A percentile compares a stretch with the other conserved stretches of the same genome.
Conservation (phyloP, 2,888 invertebrate species). For the Caenorhabditis drosophilae region DNA sequence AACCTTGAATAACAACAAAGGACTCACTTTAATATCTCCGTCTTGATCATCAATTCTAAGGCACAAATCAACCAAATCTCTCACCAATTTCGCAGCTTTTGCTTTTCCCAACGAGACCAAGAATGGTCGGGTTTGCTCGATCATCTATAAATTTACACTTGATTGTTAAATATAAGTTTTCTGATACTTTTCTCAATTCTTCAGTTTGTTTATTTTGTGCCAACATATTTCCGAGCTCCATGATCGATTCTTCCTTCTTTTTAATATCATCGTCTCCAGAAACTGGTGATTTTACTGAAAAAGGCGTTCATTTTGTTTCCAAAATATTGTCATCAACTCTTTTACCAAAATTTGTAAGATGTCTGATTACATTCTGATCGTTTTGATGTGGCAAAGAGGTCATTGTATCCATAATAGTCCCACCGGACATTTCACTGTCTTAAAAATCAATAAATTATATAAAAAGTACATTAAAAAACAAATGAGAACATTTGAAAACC, state of each 20-base stretch:
- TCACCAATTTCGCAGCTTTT: slow-evolving; percentile 96
- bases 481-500: background rate
- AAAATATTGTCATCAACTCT: too few relatives aligned
- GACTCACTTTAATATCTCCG: slow-evolving; percentile 77
- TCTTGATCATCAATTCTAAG: slow-evolving; percentile 94
- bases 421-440: slow-evolving; percentile 59
- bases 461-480: background rate
- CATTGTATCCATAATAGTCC: slow-evolving; percentile 62
- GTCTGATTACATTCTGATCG: slow-evolving; percentile 60
- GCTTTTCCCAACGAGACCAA: slow-evolving; percentile 94
- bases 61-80: slow-evolving; percentile 94
- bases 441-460: slow-evolving; percentile 4
- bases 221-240: slow-evolving; percentile 88
- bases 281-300: slow-evolving; percentile 52
- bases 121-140: slow-evolving; percentile 82
- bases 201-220: slow-evolving; percentile 77
- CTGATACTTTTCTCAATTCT: slow-evolving; percentile 50
- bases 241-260: slow-evolving; percentile 89
- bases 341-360: slow-evolving; percentile 59
- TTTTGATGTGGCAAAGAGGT: slow-evolving; percentile 58
- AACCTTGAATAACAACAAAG: too few relatives aligned
- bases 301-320: too few relatives aligned
- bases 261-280: slow-evolving; percentile 84
- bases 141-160: slow-evolving; percentile 35
- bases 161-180: too few relatives aligned